Evolutionary conservation across 2,888 invertebrate genomes (phyloP).

Genomic region (Nemoura dubitans): DNA sequence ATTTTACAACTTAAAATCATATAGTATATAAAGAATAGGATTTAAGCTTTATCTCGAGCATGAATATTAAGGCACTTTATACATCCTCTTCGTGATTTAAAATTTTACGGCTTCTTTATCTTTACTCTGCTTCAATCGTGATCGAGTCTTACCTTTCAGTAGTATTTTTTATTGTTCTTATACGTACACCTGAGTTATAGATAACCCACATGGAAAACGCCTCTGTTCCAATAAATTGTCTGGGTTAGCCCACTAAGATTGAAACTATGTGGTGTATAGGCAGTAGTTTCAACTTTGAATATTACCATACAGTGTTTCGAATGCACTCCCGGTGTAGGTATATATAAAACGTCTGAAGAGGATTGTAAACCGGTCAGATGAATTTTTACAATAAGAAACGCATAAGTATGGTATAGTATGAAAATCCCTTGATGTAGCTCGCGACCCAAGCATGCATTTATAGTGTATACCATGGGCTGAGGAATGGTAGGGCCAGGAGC

Average conservation of each 20-base stretch:
- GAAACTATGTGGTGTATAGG: not conserved
- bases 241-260: not conserved
- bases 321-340: constrained; percentile 14
- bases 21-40: no score
- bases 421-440: not conserved
- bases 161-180: not conserved
- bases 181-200: not conserved
- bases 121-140: not conserved
- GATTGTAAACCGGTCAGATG: constrained; percentile 8
- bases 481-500: not conserved
- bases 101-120: not conserved
- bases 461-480: no score
- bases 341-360: not conserved
- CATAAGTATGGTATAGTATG: not conserved
- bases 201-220: not conserved
- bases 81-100: no score
- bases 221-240: not conserved
- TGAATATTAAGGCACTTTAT: no score
- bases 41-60: no score
- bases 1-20: no score
- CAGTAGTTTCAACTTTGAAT: constrained; percentile 18
- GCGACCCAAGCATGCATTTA: not conserved
- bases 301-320: constrained; percentile 1
- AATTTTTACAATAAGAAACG: not conserved
- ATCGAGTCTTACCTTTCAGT: not conserved